Percentiles rank a stretch among this genome's conserved stretches.
phyloP scores from a whole-genome alignment of 1,140 invertebrate species.

The Apis dorsata region DNA sequence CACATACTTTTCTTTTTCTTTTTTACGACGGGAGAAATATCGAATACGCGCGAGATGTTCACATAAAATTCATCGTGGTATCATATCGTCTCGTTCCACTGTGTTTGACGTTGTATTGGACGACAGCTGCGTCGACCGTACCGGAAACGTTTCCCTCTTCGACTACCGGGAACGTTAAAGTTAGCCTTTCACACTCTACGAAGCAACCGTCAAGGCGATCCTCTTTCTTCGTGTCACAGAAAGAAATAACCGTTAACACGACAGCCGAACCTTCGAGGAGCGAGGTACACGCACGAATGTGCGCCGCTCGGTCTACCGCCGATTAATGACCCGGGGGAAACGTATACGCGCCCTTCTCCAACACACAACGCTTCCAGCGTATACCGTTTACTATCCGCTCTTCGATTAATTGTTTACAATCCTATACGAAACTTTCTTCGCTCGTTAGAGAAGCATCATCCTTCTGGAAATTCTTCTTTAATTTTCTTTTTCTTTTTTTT shows the following conservation, averaged over 20 bases:
- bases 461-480: background rate
- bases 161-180: conserved; percentile 49
- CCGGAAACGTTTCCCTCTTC: conserved; percentile 50
- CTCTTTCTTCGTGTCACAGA: conserved; percentile 61
- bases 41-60: background rate
- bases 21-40: background rate
- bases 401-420: conserved; percentile 19
- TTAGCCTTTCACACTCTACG: conserved; percentile 57
- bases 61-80: background rate
- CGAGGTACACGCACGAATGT: conserved; percentile 48
- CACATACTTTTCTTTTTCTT: too few species aligned
- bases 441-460: background rate
- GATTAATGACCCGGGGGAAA: conserved; percentile 61
- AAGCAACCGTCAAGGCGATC: conserved; percentile 57
- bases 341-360: conserved; percentile 48
- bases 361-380: background rate
- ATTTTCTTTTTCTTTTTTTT: too few species aligned
- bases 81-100: conserved; percentile 4
- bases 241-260: conserved; percentile 67
- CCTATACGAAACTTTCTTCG: background rate
- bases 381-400: conserved; percentile 16
- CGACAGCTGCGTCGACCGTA: conserved; percentile 58
- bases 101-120: background rate
- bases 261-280: conserved; percentile 42
- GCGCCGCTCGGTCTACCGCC: conserved; percentile 34